phyloP scores from a whole-genome alignment of 2,797 vertebrate genomes.

The Gobionotothen gibberifrons region DNA sequence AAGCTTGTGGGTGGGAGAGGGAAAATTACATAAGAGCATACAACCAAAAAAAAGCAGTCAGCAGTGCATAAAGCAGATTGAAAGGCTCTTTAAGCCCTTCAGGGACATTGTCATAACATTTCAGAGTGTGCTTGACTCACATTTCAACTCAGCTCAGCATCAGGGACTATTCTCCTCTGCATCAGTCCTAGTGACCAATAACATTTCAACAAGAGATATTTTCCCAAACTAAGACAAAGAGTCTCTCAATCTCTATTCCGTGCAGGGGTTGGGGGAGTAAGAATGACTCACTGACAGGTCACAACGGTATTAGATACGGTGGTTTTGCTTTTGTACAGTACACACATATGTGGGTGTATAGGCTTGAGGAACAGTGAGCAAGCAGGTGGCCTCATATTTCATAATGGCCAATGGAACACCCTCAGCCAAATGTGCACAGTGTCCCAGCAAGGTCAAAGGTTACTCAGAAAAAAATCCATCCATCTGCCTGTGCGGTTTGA shows the following conservation, averaged over 20 bases:
- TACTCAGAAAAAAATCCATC: conserved; percentile 29
- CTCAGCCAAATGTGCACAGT: conserved; percentile 7
- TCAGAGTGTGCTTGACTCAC: conserved; percentile 45
- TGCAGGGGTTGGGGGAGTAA: conserved; percentile 42
- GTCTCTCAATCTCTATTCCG: conserved; percentile 47
- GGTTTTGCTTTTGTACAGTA: conserved; percentile 34
- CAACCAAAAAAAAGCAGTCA: conserved; percentile 41
- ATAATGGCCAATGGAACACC: conserved; percentile 32
- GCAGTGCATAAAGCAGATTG: conserved; percentile 30
- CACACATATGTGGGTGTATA: conserved; percentile 43
- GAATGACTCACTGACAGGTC: conserved; percentile 70
- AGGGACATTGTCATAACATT: conserved; percentile 46
- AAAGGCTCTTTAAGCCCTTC: conserved; percentile 32
- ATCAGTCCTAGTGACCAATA: conserved; percentile 48
- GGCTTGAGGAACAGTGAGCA: conserved; percentile 3
- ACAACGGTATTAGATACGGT: conserved; percentile 52
- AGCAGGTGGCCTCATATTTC: conserved; percentile 30
- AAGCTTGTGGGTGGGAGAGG: conserved; percentile 5
- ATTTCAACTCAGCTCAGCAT: conserved; percentile 38
- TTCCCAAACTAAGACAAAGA: conserved; percentile 62
- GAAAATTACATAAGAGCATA: conserved; percentile 15
- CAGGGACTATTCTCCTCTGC: conserved; percentile 28
- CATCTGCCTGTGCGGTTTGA: conserved; percentile 34
- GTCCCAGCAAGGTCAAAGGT: conserved; percentile 45
- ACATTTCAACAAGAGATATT: conserved; percentile 42